Evolutionary conservation across 2,113 vertebrate genomes (phyloP).

Genomic region (Turdus rufiventris): DNA sequence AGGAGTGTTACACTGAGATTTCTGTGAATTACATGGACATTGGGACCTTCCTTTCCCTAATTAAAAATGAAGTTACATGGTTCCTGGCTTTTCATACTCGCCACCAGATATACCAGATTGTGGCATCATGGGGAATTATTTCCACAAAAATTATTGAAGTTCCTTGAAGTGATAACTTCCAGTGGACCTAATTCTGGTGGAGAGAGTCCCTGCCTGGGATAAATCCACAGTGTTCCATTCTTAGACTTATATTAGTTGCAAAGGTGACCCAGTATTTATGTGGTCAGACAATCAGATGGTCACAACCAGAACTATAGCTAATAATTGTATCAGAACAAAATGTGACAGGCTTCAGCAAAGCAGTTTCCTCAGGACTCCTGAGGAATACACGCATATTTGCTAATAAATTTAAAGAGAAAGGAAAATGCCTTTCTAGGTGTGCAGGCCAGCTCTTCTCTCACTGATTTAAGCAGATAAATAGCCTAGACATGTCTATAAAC

Average conservation of each 20-base stretch:
- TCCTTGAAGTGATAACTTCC: background rate
- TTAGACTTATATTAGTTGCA: background rate
- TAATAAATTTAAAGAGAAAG: background rate
- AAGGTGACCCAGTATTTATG: background rate
- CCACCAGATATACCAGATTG: background rate
- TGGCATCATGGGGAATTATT: background rate
- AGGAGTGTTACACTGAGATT: background rate
- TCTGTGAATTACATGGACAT: background rate
- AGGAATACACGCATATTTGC: background rate
- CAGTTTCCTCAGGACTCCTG: background rate
- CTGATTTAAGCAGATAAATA: constrained; percentile 11
- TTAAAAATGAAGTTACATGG: background rate
- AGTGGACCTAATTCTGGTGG: background rate
- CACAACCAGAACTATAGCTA: background rate
- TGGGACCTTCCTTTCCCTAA: background rate
- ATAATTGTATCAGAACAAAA: background rate
- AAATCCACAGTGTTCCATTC: background rate
- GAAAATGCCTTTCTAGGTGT: background rate
- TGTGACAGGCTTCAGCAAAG: background rate
- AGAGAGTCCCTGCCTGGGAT: background rate
- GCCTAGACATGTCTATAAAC: constrained; percentile 41
- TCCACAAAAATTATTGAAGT: background rate
- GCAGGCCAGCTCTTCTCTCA: background rate
- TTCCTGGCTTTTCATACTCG: background rate
- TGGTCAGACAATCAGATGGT: background rate